Percentiles rank a stretch among this genome's conserved stretches.
phyloP scores from a whole-genome alignment of 2,888 invertebrate species.

The Parapristionchus giblindavisi region DNA sequence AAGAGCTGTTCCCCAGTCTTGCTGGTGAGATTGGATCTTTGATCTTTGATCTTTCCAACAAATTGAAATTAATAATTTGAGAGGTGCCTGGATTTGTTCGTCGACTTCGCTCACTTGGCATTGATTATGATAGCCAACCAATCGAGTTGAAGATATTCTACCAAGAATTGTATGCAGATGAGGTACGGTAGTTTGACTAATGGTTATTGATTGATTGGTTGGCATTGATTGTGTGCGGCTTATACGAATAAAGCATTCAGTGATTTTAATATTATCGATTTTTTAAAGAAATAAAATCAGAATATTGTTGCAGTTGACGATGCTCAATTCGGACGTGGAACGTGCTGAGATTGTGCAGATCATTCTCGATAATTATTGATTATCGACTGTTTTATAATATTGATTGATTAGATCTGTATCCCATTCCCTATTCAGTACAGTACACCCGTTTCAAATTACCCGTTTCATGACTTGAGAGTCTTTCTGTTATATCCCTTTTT shows the following conservation, averaged over 20 bases:
- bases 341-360: not conserved
- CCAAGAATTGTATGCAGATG: not conserved
- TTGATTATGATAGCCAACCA: not conserved
- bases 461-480: too few species aligned
- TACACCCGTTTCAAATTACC: too few species aligned
- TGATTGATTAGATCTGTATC: too few species aligned
- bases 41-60: not conserved
- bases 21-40: not conserved
- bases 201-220: not conserved
- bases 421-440: too few species aligned
- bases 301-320: too few species aligned
- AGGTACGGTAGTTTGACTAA: not conserved
- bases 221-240: not conserved
- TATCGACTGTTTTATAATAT: too few species aligned
- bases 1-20: not conserved
- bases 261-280: not conserved
- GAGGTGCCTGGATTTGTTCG: not conserved
- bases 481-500: too few species aligned
- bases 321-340: constrained; percentile 5
- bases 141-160: constrained; percentile 3
- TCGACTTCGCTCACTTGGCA: constrained; percentile 12
- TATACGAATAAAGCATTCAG: not conserved
- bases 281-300: not conserved
- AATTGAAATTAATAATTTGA: too few species aligned
- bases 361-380: too few species aligned